A percentile compares a stretch with the other conserved stretches of the same genome.
Conservation (phyloP, 2,113 vertebrate species). For the human region GRCh38 chr5:12118001-12118500, state of each 20-base stretch:
- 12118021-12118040: not conserved
- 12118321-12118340: not conserved
- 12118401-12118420: not conserved
- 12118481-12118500: not conserved
- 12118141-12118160: not conserved
- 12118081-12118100: not conserved
- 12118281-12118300: too few relatives aligned
- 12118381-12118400: not conserved
- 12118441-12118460: not conserved
- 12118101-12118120: too few relatives aligned
- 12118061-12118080: not conserved
- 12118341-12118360: not conserved
- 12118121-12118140: not conserved
- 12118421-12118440: not conserved
- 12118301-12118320: not conserved
- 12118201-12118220: not conserved
- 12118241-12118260: not conserved
- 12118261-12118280: not conserved
- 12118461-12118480: not conserved
- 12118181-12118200: not conserved
- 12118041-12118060: not conserved
- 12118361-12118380: not conserved
- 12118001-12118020: not conserved
- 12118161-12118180: not conserved
- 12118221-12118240: not conserved